Percentiles rank a stretch among this genome's conserved stretches.
phyloP scores from a whole-genome alignment of 2,888 invertebrate genomes.

The Drosophila emarginata region DNA sequence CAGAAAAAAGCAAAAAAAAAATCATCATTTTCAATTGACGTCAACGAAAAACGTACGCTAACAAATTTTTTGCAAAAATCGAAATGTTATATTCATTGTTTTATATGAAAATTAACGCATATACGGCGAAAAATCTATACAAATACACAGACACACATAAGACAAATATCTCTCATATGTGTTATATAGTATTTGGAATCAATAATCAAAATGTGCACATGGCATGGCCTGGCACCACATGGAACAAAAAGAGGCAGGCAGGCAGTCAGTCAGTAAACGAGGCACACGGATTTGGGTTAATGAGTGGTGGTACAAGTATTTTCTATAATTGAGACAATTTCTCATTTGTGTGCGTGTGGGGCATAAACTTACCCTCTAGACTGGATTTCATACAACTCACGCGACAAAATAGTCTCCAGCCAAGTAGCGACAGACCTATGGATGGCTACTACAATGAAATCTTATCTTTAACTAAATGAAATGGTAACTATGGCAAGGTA shows the following conservation, averaged over 20 bases:
- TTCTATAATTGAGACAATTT: constrained; percentile 45
- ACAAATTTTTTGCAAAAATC: constrained; percentile 22
- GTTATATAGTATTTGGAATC: constrained; percentile 22
- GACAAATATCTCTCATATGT: not conserved
- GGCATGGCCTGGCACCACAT: constrained; percentile 24
- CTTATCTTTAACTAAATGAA: constrained; percentile 25
- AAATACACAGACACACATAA: not conserved
- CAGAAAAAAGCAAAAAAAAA: no score
- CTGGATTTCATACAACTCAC: not conserved
- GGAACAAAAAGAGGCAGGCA: not conserved
- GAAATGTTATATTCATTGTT: constrained; percentile 33
- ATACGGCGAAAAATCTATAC: constrained; percentile 56
- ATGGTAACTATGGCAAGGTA: constrained; percentile 3
- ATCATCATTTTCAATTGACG: constrained; percentile 32
- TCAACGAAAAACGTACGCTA: constrained; percentile 40
- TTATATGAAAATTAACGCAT: constrained; percentile 65
- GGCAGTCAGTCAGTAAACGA: no score
- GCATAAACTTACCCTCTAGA: not conserved
- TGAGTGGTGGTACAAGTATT: constrained; percentile 31
- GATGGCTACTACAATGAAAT: not conserved
- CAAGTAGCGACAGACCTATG: not conserved
- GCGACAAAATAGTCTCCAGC: not conserved
- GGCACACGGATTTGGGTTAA: constrained; percentile 61
- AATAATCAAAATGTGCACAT: constrained; percentile 40
- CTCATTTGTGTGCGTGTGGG: constrained; percentile 7